Evolutionary conservation across 2,888 invertebrate species (phyloP).

Genomic region (Venustoraphidia nigricollis): DNA sequence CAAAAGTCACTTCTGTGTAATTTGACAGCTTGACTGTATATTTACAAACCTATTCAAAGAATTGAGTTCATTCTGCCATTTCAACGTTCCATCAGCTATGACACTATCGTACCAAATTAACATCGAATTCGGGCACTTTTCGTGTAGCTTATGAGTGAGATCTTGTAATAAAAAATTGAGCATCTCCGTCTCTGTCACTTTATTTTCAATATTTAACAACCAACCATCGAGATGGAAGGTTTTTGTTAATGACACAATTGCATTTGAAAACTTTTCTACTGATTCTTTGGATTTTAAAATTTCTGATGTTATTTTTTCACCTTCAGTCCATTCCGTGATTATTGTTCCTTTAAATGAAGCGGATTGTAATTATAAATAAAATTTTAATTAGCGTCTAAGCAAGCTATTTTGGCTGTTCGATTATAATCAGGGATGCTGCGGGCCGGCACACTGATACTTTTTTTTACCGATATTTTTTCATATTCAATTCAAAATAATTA

Average conservation of each 20-base stretch:
- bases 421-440: no score
- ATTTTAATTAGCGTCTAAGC: no score
- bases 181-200: constrained; percentile 32
- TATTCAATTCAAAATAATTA: no score
- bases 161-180: constrained; percentile 45
- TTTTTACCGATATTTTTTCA: no score
- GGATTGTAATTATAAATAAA: no score
- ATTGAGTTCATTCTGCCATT: constrained; percentile 93
- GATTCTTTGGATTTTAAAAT: constrained; percentile 43
- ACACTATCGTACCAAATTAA: constrained; percentile 98
- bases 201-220: constrained; percentile 91
- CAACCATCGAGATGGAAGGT: constrained; percentile 86
- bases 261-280: constrained; percentile 44
- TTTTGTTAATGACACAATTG: constrained; percentile 54
- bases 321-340: constrained; percentile 71
- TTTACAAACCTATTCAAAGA: constrained; percentile 47
- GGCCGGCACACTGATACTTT: no score
- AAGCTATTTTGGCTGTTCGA: no score
- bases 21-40: no score
- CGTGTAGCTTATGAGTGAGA: constrained; percentile 43
- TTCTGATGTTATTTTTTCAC: constrained; percentile 45
- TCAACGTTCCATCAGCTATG: constrained; percentile 54
- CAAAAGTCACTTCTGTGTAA: no score
- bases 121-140: constrained; percentile 38
- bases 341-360: constrained; percentile 54